Evolutionary conservation across 92 coral and sea anemone genomes (phyloP).

Genomic region (Pocillopora grandis): DNA sequence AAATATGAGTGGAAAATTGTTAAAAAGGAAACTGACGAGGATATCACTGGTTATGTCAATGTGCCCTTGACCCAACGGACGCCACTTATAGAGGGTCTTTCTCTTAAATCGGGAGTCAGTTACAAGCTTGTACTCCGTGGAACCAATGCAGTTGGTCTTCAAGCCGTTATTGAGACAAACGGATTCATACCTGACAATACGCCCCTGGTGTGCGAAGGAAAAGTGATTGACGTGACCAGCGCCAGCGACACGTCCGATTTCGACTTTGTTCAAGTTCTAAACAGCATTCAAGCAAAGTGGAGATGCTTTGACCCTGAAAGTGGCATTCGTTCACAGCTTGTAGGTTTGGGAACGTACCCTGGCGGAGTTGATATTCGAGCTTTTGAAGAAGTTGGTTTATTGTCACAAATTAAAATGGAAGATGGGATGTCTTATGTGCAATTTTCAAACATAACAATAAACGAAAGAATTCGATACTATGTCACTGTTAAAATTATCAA

Average conservation of each 20-base stretch:
- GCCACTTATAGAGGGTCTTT: constrained; percentile 69
- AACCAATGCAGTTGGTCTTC: constrained; percentile 78
- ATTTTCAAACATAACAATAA: constrained; percentile 39
- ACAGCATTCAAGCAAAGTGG: constrained; percentile 63
- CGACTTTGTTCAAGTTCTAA: constrained; percentile 66
- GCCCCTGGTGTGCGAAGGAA: constrained; percentile 58
- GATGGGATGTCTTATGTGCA: constrained; percentile 47
- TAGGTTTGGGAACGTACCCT: constrained; percentile 81
- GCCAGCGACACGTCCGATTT: constrained; percentile 51
- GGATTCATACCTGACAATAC: constrained; percentile 77
- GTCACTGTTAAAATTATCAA: constrained; percentile 67
- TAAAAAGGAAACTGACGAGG: constrained; percentile 33
- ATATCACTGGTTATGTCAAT: constrained; percentile 50
- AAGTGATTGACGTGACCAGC: constrained; percentile 56
- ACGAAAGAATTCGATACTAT: constrained; percentile 61
- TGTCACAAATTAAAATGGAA: neutral
- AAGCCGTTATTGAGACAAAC: constrained; percentile 54
- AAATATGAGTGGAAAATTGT: constrained; percentile 71
- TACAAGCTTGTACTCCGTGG: constrained; percentile 67
- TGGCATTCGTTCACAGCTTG: constrained; percentile 54
- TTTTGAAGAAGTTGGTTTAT: constrained; percentile 22
- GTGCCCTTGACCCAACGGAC: constrained; percentile 64
- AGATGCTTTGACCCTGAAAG: constrained; percentile 76
- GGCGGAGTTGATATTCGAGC: constrained; percentile 60
- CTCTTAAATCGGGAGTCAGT: constrained; percentile 48